A percentile compares a stretch with the other conserved stretches of the same genome.
phyloP scores from a whole-genome alignment of 1,140 invertebrate genomes.

The Drosophila kikkawai region DNA sequence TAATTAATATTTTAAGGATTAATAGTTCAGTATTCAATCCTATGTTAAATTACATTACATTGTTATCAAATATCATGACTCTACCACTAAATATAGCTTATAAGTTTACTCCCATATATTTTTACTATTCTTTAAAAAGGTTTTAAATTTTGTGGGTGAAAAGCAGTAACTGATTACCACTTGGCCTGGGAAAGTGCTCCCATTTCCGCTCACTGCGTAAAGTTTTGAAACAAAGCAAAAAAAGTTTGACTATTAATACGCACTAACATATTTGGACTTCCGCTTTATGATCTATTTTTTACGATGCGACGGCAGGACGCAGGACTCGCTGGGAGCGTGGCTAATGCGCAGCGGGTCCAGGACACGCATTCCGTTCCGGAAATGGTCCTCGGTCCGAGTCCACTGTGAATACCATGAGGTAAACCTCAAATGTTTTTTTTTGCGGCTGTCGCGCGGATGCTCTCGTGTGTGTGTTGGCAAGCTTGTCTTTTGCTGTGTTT shows the following conservation, averaged over 20 bases:
- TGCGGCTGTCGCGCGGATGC: constrained; percentile 43
- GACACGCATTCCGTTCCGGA: constrained; percentile 49
- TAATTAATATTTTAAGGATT: no score
- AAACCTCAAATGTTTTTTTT: constrained; percentile 63
- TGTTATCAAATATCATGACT: no score
- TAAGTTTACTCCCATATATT: not conserved
- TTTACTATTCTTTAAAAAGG: constrained; percentile 31
- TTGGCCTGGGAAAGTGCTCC: constrained; percentile 10
- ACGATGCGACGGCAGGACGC: constrained; percentile 41
- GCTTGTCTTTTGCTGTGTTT: constrained; percentile 46
- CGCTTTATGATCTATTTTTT: constrained; percentile 69
- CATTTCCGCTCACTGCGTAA: constrained; percentile 15
- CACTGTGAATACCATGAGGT: constrained; percentile 54
- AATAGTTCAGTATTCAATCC: no score
- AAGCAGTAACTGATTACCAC: constrained; percentile 9
- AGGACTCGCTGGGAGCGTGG: constrained; percentile 24
- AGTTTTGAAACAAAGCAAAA: constrained; percentile 19
- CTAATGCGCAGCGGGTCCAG: constrained; percentile 56
- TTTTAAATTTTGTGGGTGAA: constrained; percentile 2
- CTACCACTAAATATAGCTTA: not conserved
- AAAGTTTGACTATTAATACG: constrained; percentile 39
- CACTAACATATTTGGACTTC: constrained; percentile 55
- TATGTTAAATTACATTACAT: no score
- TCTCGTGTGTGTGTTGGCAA: constrained; percentile 34
- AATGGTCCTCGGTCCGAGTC: constrained; percentile 45